Evolutionary conservation across 2,113 vertebrate genomes (phyloP).

Genomic region (Myodes glareolus): DNA sequence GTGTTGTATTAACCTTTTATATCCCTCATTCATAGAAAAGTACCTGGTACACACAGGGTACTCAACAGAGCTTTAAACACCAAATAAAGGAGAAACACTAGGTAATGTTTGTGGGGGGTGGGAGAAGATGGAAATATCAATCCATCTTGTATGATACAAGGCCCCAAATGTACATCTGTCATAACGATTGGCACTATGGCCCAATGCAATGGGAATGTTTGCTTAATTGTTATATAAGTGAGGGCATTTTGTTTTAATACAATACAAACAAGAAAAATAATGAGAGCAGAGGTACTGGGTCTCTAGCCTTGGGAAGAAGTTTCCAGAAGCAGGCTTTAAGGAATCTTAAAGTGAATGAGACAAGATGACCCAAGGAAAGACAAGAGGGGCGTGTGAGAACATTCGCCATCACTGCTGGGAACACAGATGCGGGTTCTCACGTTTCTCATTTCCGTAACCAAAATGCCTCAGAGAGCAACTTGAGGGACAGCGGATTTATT

Average conservation of each 20-base stretch:
- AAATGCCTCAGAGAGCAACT: neutral
- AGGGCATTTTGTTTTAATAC: neutral
- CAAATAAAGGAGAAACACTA: neutral
- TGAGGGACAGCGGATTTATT: neutral
- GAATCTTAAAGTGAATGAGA: neutral
- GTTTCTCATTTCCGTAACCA: too few relatives aligned
- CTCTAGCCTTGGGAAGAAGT: neutral
- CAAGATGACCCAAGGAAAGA: neutral
- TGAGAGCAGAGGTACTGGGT: neutral
- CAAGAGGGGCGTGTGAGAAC: neutral
- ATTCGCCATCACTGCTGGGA: fast-evolving
- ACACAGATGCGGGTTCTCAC: neutral
- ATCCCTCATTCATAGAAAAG: neutral
- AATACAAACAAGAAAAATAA: neutral
- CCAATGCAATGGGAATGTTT: neutral
- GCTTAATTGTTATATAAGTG: neutral
- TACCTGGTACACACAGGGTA: neutral
- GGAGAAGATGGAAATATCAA: neutral
- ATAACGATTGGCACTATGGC: neutral
- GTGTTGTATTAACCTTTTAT: neutral
- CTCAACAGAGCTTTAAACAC: neutral
- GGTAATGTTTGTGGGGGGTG: neutral
- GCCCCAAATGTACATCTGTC: neutral
- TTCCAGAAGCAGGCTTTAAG: neutral
- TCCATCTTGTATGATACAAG: neutral